phyloP scores from a whole-genome alignment of 2,888 invertebrate species.

The Torymus auratus region DNA sequence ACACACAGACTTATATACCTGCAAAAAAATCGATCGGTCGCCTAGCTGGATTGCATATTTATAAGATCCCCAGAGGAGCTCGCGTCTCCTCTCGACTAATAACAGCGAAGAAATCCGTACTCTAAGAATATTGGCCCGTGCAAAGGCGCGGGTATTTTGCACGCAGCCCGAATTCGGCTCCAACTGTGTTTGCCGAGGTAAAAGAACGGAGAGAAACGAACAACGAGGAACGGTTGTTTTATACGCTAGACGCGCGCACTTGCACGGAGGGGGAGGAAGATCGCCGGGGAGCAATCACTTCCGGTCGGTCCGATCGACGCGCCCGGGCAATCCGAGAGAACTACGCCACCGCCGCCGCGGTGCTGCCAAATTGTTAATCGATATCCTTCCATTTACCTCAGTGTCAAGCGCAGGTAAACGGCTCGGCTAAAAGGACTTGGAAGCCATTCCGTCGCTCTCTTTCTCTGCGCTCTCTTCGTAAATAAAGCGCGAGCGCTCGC shows the following conservation, averaged over 20 bases:
- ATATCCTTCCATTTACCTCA: constrained; percentile 49
- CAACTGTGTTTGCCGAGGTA: too few species aligned
- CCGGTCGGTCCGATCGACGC: not conserved
- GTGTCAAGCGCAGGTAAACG: constrained; percentile 53
- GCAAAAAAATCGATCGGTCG: constrained; percentile 15
- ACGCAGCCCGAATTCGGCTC: too few species aligned
- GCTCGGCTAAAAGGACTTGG: constrained; percentile 9
- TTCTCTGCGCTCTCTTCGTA: constrained; percentile 3
- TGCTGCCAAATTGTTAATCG: constrained; percentile 57
- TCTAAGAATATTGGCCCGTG: too few species aligned
- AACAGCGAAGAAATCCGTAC: too few species aligned
- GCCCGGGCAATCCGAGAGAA: not conserved
- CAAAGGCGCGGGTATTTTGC: too few species aligned
- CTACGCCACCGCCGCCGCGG: too few species aligned
- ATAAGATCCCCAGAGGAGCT: constrained; percentile 1
- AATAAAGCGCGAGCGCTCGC: constrained; percentile 18
- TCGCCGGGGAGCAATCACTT: constrained; percentile 38
- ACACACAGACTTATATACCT: not conserved
- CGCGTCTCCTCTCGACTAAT: too few species aligned
- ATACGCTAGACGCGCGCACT: too few species aligned
- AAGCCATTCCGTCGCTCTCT: not conserved
- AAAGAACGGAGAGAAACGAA: too few species aligned
- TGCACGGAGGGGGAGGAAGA: not conserved
- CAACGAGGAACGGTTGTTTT: too few species aligned
- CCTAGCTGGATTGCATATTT: constrained; percentile 25